These are phyloP conservation scores for Drosophila longiperda DNA, from an alignment of 2,888 invertebrate species.

Conservation along the genomic window DNA sequence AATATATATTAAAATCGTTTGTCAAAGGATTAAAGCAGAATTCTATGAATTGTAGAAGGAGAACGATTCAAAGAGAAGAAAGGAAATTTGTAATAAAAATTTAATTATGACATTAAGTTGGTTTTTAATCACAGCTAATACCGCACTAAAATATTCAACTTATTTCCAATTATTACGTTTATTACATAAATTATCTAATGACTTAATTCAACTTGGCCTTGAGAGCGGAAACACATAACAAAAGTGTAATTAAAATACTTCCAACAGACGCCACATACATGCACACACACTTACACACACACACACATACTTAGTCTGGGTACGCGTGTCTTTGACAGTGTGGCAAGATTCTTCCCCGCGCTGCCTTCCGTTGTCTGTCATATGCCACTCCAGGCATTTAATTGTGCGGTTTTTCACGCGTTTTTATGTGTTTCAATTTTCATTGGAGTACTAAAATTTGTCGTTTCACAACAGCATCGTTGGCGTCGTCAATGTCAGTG, in stretches of 20 bases:
- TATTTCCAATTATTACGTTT: not conserved
- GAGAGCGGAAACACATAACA: slow-evolving; percentile 36
- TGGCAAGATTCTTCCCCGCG: not conserved
- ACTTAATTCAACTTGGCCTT: slow-evolving; percentile 23
- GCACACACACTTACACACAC: not conserved
- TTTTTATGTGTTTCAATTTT: slow-evolving; percentile 72
- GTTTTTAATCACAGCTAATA: not conserved
- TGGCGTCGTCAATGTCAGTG: slow-evolving; percentile 60
- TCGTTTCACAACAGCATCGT: slow-evolving; percentile 38
- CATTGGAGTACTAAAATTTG: slow-evolving; percentile 67
- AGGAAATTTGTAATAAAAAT: not conserved
- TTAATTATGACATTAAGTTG: not conserved
- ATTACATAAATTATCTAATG: slow-evolving; percentile 4
- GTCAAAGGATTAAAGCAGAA: not conserved
- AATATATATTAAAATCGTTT: not conserved
- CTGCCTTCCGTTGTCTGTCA: not conserved
- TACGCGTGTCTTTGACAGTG: slow-evolving; percentile 10
- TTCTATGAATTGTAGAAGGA: not conserved
- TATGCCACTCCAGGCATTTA: slow-evolving; percentile 47
- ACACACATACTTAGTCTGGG: not conserved
- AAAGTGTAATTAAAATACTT: slow-evolving; percentile 31
- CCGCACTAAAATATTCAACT: not conserved
- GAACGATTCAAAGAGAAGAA: not conserved
- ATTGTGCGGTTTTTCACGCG: slow-evolving; percentile 69
- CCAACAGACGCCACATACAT: slow-evolving; percentile 13